Conservation (phyloP, 2,113 vertebrate genomes). For the Sceloporus tristichus region DNA sequence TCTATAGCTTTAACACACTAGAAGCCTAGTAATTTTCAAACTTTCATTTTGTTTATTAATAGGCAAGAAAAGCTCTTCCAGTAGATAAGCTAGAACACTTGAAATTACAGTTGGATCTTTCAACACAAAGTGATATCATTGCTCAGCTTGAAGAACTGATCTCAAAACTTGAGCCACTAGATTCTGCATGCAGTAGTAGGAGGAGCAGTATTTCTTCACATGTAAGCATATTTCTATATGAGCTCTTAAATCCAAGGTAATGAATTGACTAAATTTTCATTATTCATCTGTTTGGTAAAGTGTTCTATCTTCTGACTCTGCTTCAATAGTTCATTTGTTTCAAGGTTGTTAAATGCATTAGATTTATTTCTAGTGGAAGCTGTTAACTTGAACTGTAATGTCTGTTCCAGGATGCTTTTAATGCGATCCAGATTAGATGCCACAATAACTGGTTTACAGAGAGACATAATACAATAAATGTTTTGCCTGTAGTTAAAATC, state of each 20-base stretch:
- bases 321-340: background rate
- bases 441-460: background rate
- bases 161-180: constrained; percentile 88
- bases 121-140: constrained; percentile 81
- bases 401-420: background rate
- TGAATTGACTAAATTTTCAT: background rate
- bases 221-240: constrained; percentile 74
- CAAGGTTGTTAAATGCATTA: background rate
- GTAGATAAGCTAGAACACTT: constrained; percentile 92
- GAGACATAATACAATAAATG: background rate
- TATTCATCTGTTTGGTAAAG: background rate
- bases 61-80: constrained; percentile 92
- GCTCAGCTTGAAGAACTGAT: constrained; percentile 90
- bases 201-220: constrained; percentile 98
- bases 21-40: background rate
- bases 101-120: constrained; percentile 86
- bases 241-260: background rate
- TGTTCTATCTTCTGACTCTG: background rate
- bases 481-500: background rate
- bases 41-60: constrained; percentile 45
- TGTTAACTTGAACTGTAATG: background rate
- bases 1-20: background rate
- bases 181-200: constrained; percentile 95
- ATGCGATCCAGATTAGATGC: background rate
- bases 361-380: background rate